phyloP scores from a whole-genome alignment of 37 sponge, comb jelly and placozoan species.

The Axinella damicornis region DNA sequence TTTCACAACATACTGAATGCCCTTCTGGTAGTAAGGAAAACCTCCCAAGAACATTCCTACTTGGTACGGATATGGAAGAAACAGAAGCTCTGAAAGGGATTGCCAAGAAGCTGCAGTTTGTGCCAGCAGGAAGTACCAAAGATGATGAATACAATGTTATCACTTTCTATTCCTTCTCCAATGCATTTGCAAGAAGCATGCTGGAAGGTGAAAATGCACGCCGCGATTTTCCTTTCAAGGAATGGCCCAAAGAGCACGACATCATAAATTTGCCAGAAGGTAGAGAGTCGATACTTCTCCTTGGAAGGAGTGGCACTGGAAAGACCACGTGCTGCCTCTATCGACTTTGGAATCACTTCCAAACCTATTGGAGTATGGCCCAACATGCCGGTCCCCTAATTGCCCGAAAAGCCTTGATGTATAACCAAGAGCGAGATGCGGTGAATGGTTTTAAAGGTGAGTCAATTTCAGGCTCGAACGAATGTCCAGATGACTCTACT shows the following conservation, averaged over 20 bases:
- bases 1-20: neutral
- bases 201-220: constrained; percentile 22
- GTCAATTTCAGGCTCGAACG: no score
- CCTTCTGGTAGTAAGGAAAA: neutral
- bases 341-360: no score
- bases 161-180: constrained; percentile 60
- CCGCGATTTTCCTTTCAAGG: constrained; percentile 65
- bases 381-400: no score
- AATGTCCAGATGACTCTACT: no score
- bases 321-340: no score
- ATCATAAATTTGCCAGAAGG: constrained; percentile 59
- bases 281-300: no score
- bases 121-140: constrained; percentile 47
- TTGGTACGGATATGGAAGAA: neutral
- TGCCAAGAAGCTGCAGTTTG: neutral
- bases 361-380: no score
- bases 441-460: no score
- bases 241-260: constrained; percentile 73
- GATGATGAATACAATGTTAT: constrained; percentile 64
- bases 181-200: constrained; percentile 41
- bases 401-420: no score
- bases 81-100: no score
- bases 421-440: no score
- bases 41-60: neutral
- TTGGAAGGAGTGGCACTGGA: no score